phyloP scores from a whole-genome alignment of 2,888 invertebrate genomes.

The Lasioglossum leucozonium region DNA sequence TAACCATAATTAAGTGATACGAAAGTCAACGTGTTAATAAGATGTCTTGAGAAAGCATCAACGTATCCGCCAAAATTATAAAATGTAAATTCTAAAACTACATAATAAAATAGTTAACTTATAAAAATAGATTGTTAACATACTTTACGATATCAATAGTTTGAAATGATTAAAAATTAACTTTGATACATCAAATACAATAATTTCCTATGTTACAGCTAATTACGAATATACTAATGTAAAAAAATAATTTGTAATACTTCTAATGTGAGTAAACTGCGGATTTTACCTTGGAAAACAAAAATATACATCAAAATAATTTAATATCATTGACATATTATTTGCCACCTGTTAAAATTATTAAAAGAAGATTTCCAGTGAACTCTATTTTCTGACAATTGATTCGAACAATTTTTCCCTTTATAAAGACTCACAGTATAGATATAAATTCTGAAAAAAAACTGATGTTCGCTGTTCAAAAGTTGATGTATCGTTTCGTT shows the following conservation, averaged over 20 bases:
- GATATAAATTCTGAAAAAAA: background rate
- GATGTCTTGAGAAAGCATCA: background rate
- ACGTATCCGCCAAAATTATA: background rate
- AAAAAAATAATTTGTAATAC: background rate
- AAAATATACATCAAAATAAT: no score
- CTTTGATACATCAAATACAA: background rate
- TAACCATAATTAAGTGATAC: no score
- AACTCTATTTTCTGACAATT: background rate
- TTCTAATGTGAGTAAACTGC: background rate
- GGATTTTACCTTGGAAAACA: background rate
- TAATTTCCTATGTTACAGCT: background rate
- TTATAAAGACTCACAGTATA: background rate
- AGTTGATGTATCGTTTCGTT: background rate
- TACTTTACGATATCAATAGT: background rate
- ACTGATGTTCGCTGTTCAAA: background rate
- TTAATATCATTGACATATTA: no score
- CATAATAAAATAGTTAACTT: background rate
- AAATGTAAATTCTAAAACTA: background rate
- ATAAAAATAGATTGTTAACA: background rate
- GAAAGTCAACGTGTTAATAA: background rate
- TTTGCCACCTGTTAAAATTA: no score
- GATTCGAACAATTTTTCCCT: background rate
- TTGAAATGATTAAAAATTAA: background rate
- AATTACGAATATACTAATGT: background rate
- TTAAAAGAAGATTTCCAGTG: background rate